Percentiles rank a stretch among this genome's conserved stretches.
phyloP scores from a whole-genome alignment of 2,888 invertebrate genomes.

The Andrena flavipes region DNA sequence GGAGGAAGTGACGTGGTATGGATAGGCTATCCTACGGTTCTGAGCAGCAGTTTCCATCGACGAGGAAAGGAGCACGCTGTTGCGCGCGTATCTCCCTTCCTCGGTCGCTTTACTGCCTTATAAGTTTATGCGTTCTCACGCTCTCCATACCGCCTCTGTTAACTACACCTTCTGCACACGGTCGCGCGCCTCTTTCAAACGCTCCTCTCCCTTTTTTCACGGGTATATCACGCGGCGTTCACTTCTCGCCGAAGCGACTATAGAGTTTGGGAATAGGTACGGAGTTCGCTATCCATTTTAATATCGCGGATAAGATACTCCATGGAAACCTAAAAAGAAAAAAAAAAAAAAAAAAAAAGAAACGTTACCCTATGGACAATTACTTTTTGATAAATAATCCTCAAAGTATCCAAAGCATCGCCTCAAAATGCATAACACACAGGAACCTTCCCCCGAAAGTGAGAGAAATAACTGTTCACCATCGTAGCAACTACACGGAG shows the following conservation, averaged over 20 bases:
- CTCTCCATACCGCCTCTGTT: slow-evolving; percentile 74
- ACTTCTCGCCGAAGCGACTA: not conserved
- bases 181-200: slow-evolving; percentile 46
- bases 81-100: slow-evolving; percentile 49
- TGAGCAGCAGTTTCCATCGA: slow-evolving; percentile 61
- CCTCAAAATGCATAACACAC: no score
- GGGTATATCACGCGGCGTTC: not conserved
- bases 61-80: slow-evolving; percentile 68
- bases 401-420: no score
- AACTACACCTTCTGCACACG: slow-evolving; percentile 46
- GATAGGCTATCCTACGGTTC: slow-evolving; percentile 62
- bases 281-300: not conserved
- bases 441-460: not conserved
- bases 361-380: no score
- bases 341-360: no score
- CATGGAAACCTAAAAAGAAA: no score
- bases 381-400: no score
- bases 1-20: slow-evolving; percentile 68
- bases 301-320: no score
- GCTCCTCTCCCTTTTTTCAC: slow-evolving; percentile 3
- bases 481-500: not conserved
- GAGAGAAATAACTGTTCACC: not conserved
- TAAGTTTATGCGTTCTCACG: slow-evolving; percentile 80
- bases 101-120: slow-evolving; percentile 63
- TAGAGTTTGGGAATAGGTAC: not conserved